Percentiles rank a stretch among this genome's conserved stretches.
Evolutionary conservation across 2,797 vertebrate genomes (phyloP).

Genomic region (Taenioides sp.): DNA sequence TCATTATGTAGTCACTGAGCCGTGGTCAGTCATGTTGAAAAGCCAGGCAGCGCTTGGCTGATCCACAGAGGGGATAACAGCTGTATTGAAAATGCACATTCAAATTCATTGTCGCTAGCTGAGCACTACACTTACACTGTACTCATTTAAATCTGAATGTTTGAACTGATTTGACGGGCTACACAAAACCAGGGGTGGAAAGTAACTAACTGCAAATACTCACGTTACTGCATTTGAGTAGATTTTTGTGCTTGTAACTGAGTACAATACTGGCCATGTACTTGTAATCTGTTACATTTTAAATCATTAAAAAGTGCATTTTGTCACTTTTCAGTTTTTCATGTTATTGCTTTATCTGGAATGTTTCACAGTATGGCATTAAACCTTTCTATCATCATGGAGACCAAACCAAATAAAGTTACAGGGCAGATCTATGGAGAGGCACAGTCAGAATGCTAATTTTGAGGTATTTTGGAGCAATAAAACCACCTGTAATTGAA

Average conservation of each 20-base stretch:
- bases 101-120: not conserved
- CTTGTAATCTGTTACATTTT: too few relatives aligned
- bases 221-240: not conserved
- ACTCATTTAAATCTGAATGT: constrained; percentile 18
- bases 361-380: too few relatives aligned
- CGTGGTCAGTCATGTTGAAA: constrained; percentile 26
- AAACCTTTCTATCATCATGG: too few relatives aligned
- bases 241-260: not conserved
- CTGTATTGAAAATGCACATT: constrained; percentile 9
- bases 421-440: too few relatives aligned
- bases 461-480: too few relatives aligned
- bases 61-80: constrained; percentile 19
- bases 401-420: too few relatives aligned
- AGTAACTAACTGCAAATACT: too few relatives aligned
- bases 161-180: constrained; percentile 40
- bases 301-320: too few relatives aligned
- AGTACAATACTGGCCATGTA: not conserved
- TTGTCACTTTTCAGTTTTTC: too few relatives aligned
- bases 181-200: not conserved
- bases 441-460: too few relatives aligned
- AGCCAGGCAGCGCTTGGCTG: constrained; percentile 18
- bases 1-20: constrained; percentile 25
- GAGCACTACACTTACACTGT: constrained; percentile 19
- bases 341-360: too few relatives aligned
- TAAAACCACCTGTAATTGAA: too few relatives aligned